Evolutionary conservation across 2,888 invertebrate genomes (phyloP).

Genomic region (Sminthurinus aureus): DNA sequence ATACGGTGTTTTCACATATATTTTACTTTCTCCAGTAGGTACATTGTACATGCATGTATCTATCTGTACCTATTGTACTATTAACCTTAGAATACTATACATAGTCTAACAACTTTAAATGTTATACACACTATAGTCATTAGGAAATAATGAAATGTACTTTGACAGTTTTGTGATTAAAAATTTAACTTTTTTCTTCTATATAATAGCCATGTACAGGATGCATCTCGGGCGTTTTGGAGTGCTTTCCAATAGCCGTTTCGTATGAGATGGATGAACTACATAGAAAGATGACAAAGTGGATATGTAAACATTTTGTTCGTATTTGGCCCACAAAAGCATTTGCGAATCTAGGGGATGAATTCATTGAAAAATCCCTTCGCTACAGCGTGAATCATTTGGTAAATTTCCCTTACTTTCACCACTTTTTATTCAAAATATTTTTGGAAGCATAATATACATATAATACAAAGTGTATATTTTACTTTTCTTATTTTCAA

Average conservation of each 20-base stretch:
- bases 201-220: constrained; percentile 87
- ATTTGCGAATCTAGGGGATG: constrained; percentile 84
- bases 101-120: too few species aligned
- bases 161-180: not conserved
- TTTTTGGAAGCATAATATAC: not conserved
- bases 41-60: not conserved
- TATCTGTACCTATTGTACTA: too few species aligned
- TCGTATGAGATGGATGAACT: constrained; percentile 88
- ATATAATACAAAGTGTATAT: too few species aligned
- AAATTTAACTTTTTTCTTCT: constrained; percentile 59
- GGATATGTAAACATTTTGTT: constrained; percentile 84
- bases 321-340: constrained; percentile 91
- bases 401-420: constrained; percentile 62
- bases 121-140: not conserved
- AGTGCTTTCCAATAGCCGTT: constrained; percentile 84
- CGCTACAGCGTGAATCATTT: constrained; percentile 82
- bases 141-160: not conserved
- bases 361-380: constrained; percentile 82
- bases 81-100: too few species aligned
- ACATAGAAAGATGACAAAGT: constrained; percentile 82
- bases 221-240: constrained; percentile 85
- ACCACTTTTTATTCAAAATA: constrained; percentile 2
- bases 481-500: too few species aligned
- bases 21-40: too few species aligned
- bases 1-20: not conserved